These are phyloP conservation scores for Bombyx huttoni DNA, from an alignment of 2,888 invertebrate species.

Conservation along the genomic window DNA sequence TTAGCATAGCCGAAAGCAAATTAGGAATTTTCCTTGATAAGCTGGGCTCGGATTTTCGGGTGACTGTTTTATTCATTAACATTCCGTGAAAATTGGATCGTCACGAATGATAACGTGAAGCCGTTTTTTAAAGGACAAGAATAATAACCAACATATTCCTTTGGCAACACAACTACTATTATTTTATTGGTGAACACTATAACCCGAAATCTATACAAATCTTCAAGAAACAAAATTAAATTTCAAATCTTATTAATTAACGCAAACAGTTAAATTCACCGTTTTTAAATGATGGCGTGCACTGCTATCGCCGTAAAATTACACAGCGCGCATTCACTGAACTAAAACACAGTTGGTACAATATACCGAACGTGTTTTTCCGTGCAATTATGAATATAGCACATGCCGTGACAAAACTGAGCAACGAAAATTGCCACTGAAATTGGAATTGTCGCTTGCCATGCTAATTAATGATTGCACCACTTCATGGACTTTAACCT, in stretches of 20 bases:
- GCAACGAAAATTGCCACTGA: constrained; percentile 23
- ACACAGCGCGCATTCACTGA: constrained; percentile 41
- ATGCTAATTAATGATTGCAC: constrained; percentile 21
- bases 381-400: constrained; percentile 28
- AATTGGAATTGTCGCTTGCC: constrained; percentile 28
- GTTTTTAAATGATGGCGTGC: constrained; percentile 18
- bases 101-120: background rate
- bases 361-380: constrained; percentile 11
- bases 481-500: background rate
- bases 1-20: background rate
- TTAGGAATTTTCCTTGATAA: background rate
- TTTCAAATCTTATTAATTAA: background rate
- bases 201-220: too few species aligned
- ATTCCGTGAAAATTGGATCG: background rate
- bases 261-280: constrained; percentile 6
- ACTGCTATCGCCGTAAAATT: constrained; percentile 31
- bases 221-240: background rate
- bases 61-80: background rate
- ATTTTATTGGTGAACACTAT: background rate
- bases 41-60: background rate
- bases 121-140: background rate
- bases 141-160: background rate
- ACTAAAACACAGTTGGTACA: constrained; percentile 41
- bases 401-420: constrained; percentile 23
- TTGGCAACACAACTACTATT: background rate